Conservation (phyloP, 2,113 vertebrate genomes). For the Dinomys branickii region DNA sequence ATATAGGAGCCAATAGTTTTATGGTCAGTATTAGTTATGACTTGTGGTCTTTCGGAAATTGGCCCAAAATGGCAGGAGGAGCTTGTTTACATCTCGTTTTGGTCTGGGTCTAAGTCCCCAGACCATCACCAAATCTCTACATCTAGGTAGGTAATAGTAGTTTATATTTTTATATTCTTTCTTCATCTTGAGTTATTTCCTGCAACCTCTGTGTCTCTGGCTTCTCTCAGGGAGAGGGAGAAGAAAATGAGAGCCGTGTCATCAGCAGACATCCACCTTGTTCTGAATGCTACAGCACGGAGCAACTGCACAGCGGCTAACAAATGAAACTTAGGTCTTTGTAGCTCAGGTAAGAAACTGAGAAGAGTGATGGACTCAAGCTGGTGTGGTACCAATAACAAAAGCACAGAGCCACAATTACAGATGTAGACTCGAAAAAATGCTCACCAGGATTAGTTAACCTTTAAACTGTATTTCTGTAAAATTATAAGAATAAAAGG, state of each 20-base stretch:
- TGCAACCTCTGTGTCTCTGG: background rate
- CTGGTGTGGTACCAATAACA: rapidly evolving
- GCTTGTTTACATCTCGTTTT: background rate
- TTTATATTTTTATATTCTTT: background rate
- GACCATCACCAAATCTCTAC: background rate
- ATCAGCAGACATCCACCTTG: background rate
- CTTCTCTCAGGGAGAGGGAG: background rate
- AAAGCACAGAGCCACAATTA: background rate
- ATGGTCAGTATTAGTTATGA: background rate
- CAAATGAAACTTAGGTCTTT: background rate
- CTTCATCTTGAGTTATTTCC: background rate
- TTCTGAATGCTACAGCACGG: background rate
- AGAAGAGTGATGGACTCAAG: background rate
- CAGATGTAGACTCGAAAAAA: background rate
- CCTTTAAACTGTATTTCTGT: background rate
- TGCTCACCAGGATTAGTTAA: background rate
- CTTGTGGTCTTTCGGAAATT: background rate
- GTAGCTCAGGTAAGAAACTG: conserved; percentile 54
- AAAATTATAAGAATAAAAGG: background rate
- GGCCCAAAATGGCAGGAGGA: background rate
- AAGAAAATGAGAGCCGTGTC: background rate
- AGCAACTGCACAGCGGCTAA: background rate
- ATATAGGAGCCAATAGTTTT: background rate
- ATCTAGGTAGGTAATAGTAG: background rate
- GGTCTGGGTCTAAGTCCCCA: background rate